Base-by-base conservation (phyloP, 2,888 invertebrate genomes). In the Diplolepis rosae region DNA sequence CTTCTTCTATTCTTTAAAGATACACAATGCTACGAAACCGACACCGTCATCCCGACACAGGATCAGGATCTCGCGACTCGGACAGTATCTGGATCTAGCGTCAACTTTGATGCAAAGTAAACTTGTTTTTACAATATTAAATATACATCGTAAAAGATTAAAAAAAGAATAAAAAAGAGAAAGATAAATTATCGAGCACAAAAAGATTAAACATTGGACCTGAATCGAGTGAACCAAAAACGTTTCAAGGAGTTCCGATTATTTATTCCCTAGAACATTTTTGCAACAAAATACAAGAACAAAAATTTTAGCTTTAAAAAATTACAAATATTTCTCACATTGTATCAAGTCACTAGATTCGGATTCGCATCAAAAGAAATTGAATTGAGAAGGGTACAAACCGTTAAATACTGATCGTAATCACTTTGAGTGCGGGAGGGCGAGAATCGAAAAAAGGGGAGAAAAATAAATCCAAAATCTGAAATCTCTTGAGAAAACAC, bases 41-140 rank as follows among this genome's bases (percentile, higher is more conserved):
- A 85, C 84, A 85, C 82, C 85, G 85, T 78, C 77, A 79, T 81
- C 68, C 74, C 61, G 70, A 75, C 74, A 74, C 72, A 76, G 80
- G 82, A 84, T 82, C 82, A 79, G 81, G 79, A 82, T 80, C 81
- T 80, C 77, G 73, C 72, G 73, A 75, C 71, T 78, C 77, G 76
- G 84, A 86, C 86, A 82, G 83, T 86, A 86, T 87, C 87, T 80
- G 79, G 84, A 87, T 86, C 85, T 84, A 84, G 82, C 84, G 87
- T 87, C 87, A 87, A 86, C 85, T 83, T 84, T 79, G 84, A 86
- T 85, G 82, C 80, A 80, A 83, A 80, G 79, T 79, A 67, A 71
- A 76, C 75, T 72, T 75, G 69, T 66, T 73, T 72, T 74, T 22
- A 32, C 32, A 32, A 18, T 5, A 15, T 15, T 15, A 28, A 28